These are phyloP conservation scores for Dendrolimus punctatus DNA, from an alignment of 1,140 invertebrate species.

Conservation along the genomic window DNA sequence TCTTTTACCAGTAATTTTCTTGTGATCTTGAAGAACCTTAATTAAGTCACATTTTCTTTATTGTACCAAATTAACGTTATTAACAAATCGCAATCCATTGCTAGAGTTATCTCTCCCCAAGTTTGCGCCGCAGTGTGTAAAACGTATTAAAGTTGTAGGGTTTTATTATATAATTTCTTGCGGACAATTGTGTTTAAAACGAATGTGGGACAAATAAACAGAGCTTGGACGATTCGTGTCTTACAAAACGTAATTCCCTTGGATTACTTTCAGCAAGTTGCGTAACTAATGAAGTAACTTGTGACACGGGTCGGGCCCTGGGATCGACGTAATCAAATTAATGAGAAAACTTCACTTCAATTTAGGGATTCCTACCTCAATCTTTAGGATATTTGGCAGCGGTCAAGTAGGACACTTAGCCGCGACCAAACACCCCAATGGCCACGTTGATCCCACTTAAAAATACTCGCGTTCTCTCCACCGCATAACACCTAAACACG, in stretches of 20 bases:
- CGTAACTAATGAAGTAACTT: constrained; percentile 71
- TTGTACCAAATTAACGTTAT: no score
- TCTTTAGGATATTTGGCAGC: constrained; percentile 59
- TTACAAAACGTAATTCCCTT: constrained; percentile 57
- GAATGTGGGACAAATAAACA: constrained; percentile 14
- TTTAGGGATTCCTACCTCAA: constrained; percentile 63
- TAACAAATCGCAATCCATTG: no score
- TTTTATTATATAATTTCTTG: neutral
- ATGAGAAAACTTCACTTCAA: constrained; percentile 70
- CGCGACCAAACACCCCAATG: constrained; percentile 14
- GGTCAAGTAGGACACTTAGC: constrained; percentile 40
- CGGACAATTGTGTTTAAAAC: constrained; percentile 2
- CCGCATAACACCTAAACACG: no score
- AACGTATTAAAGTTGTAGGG: neutral
- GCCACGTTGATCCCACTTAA: constrained; percentile 28
- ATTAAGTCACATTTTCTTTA: no score
- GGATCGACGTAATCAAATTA: constrained; percentile 71
- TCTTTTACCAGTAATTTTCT: no score
- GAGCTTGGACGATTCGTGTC: constrained; percentile 54
- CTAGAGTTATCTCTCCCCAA: no score
- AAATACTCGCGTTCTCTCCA: constrained; percentile 1
- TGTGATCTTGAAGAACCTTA: no score
- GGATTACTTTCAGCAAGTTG: constrained; percentile 64
- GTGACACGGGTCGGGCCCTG: constrained; percentile 64
- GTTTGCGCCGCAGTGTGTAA: no score